A percentile compares a stretch with the other conserved stretches of the same genome.
phyloP scores from a whole-genome alignment of 2,888 invertebrate species.

The Halictus ligatus region DNA sequence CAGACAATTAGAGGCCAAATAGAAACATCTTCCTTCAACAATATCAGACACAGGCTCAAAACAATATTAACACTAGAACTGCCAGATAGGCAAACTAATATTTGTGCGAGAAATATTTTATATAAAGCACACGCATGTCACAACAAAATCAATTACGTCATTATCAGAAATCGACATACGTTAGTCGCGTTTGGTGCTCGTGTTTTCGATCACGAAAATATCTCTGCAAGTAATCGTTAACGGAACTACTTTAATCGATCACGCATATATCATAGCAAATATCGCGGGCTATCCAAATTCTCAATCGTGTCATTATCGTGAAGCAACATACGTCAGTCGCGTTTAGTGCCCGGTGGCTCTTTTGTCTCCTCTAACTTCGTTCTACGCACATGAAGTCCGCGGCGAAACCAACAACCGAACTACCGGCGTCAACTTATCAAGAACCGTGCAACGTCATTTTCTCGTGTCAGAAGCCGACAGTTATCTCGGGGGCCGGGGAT shows the following conservation, averaged over 20 bases:
- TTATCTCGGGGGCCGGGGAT: background rate
- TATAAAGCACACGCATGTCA: background rate
- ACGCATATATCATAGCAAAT: background rate
- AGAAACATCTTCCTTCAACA: background rate
- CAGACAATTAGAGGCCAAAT: background rate
- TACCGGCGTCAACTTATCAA: background rate
- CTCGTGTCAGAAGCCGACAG: background rate
- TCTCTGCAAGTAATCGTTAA: background rate
- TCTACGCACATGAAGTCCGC: background rate
- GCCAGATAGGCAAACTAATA: background rate
- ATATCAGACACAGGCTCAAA: background rate
- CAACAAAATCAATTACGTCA: background rate
- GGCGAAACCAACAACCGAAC: background rate
- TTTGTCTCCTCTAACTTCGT: background rate
- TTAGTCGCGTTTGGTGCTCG: too few relatives aligned
- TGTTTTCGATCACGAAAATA: background rate
- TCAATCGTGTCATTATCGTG: background rate
- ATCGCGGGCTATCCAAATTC: background rate
- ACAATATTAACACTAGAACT: background rate
- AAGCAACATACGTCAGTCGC: background rate
- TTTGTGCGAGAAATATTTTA: background rate
- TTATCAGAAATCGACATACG: too few relatives aligned
- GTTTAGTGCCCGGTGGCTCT: background rate
- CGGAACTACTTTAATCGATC: background rate
- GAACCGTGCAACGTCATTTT: background rate